A percentile compares a stretch with the other conserved stretches of the same genome.
Conservation (phyloP, 2,888 invertebrate species). For the Caenorhabditis uteleia region DNA sequence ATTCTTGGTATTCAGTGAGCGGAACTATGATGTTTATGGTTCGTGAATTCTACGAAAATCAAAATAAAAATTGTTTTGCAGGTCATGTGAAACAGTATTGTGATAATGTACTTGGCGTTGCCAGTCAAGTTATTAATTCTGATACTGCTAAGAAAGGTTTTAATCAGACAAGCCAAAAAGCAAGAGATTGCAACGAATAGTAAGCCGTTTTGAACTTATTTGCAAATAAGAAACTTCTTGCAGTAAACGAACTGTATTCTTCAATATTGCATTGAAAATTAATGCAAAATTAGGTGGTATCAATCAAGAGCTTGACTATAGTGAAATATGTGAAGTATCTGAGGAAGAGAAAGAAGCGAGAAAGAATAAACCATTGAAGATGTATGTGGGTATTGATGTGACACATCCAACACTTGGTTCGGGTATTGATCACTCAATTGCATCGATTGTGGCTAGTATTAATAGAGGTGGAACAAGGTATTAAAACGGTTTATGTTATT, state of each 20-base stretch:
- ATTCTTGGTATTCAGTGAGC: slow-evolving; percentile 14
- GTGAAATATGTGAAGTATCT: slow-evolving; percentile 14
- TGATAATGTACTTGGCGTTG: slow-evolving; percentile 18
- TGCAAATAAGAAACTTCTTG: background rate
- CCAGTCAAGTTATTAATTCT: slow-evolving; percentile 17
- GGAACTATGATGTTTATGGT: slow-evolving; percentile 5
- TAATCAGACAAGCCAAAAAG: background rate
- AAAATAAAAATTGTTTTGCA: slow-evolving; percentile 2
- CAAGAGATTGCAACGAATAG: too few relatives aligned
- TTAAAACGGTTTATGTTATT: background rate
- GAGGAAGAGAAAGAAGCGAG: slow-evolving; percentile 24
- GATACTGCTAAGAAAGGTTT: slow-evolving; percentile 6
- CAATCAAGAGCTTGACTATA: slow-evolving; percentile 40
- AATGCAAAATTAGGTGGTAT: slow-evolving; percentile 48
- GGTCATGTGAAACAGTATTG: slow-evolving; percentile 20
- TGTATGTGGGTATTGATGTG: slow-evolving; percentile 54
- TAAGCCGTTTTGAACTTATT: too few relatives aligned
- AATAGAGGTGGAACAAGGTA: slow-evolving; percentile 36
- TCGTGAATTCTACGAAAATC: background rate
- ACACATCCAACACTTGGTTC: slow-evolving; percentile 45
- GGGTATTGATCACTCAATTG: slow-evolving; percentile 37
- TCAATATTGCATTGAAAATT: slow-evolving; percentile 45
- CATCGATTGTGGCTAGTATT: slow-evolving; percentile 42
- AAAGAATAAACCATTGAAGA: slow-evolving; percentile 17
- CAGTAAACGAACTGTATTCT: slow-evolving; percentile 12